These are phyloP conservation scores for Epsilonema sp. DNA, from an alignment of 2,888 invertebrate genomes.

Conservation along the genomic window DNA sequence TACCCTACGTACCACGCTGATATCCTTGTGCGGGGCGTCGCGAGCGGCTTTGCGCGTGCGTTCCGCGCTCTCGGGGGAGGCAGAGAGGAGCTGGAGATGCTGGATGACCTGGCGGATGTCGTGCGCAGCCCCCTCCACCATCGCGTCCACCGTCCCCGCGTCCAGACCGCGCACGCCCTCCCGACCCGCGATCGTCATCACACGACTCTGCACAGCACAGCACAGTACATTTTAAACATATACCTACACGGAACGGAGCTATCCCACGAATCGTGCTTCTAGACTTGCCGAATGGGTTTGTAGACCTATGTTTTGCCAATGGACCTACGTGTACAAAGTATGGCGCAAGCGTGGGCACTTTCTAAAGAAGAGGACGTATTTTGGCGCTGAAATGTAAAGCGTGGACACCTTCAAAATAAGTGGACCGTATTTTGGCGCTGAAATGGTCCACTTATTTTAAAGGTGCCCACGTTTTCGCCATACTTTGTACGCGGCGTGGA, in stretches of 20 bases:
- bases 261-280: too few species aligned
- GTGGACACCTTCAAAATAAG: too few species aligned
- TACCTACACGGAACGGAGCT: background rate
- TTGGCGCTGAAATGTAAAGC: too few species aligned
- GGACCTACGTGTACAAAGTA: too few species aligned
- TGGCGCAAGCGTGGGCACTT: too few species aligned
- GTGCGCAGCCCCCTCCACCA: conserved; percentile 66
- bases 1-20: conserved; percentile 50
- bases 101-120: conserved; percentile 74
- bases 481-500: too few species aligned
- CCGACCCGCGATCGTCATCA: conserved; percentile 74
- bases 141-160: conserved; percentile 52
- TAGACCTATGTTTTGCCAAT: too few species aligned
- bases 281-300: too few species aligned
- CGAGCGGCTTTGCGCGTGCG: conserved; percentile 41
- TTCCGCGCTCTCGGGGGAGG: conserved; percentile 38
- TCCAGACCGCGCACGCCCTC: conserved; percentile 58
- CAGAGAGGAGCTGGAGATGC: conserved; percentile 61
- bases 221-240: background rate
- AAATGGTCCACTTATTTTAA: too few species aligned
- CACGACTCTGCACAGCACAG: conserved; percentile 47
- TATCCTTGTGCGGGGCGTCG: conserved; percentile 54
- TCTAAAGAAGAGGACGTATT: too few species aligned
- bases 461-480: too few species aligned
- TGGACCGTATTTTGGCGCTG: too few species aligned